Percentiles rank a stretch among this genome's conserved stretches.
These are phyloP conservation scores for Paracanthobrama guichenoti DNA, from an alignment of 2,113 vertebrate species.

Conservation along the genomic window DNA sequence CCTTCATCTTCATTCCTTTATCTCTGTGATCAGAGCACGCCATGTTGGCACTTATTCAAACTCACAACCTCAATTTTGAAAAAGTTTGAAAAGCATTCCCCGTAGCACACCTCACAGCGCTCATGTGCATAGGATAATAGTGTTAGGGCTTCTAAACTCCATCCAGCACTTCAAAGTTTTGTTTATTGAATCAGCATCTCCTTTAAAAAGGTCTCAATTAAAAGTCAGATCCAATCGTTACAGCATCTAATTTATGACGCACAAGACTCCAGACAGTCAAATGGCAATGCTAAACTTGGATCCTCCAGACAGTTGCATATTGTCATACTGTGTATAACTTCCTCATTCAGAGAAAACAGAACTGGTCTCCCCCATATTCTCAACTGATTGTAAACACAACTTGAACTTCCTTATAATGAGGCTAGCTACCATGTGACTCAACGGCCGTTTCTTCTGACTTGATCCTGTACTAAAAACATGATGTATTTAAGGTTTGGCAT, in stretches of 20 bases:
- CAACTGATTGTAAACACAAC: constrained; percentile 3
- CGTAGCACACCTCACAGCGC: neutral
- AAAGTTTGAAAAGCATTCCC: neutral
- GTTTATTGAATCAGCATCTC: neutral
- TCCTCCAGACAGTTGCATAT: neutral
- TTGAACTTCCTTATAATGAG: constrained; percentile 19
- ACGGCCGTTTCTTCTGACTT: neutral
- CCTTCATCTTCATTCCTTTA: constrained; percentile 13
- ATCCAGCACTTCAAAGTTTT: constrained; percentile 1
- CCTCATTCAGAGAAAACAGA: constrained; percentile 34
- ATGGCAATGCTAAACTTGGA: neutral
- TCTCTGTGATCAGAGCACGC: neutral
- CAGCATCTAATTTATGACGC: neutral
- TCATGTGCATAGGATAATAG: constrained; percentile 1
- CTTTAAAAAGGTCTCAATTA: neutral
- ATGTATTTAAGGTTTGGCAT: neutral
- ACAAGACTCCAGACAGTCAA: constrained; percentile 3
- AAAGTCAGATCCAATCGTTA: neutral
- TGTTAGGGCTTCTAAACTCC: neutral
- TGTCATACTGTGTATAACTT: constrained; percentile 14
- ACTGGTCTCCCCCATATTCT: neutral
- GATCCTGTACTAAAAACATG: neutral
- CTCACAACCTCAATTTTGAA: neutral
- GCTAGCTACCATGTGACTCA: neutral
- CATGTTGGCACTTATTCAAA: neutral